A percentile compares a stretch with the other conserved stretches of the same genome.
Evolutionary conservation across 2,797 vertebrate genomes (phyloP).

Genomic region (Platalea minor): DNA sequence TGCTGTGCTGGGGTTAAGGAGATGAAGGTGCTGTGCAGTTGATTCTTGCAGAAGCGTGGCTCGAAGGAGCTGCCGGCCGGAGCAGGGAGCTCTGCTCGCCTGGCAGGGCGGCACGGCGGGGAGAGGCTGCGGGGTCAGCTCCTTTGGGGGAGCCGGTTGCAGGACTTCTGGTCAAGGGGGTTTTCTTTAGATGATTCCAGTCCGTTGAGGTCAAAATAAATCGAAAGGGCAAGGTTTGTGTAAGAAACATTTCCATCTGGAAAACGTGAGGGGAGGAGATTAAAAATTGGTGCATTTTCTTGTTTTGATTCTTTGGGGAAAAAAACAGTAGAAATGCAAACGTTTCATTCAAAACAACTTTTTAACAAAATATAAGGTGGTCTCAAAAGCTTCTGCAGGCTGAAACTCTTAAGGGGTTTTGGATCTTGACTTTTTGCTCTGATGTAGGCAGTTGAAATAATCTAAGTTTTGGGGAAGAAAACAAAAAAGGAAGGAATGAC

Average conservation of each 20-base stretch:
- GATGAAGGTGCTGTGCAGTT: background rate
- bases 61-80: fast-evolving
- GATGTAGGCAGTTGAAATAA: background rate
- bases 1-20: background rate
- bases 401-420: background rate
- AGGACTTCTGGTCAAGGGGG: background rate
- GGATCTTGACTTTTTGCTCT: background rate
- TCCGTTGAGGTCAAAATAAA: background rate
- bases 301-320: background rate
- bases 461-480: background rate
- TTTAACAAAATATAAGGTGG: background rate
- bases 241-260: background rate
- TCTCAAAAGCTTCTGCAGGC: background rate
- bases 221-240: background rate
- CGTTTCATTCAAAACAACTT: background rate
- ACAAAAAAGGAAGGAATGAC: background rate
- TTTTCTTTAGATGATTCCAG: background rate
- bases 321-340: background rate
- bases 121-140: background rate
- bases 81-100: background rate
- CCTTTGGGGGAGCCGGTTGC: fast-evolving
- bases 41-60: background rate
- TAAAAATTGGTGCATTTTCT: background rate
- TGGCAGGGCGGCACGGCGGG: fast-evolving
- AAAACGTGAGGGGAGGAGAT: background rate